Base-by-base conservation (phyloP, 2,888 invertebrate genomes). In the Amiota communis region DNA sequence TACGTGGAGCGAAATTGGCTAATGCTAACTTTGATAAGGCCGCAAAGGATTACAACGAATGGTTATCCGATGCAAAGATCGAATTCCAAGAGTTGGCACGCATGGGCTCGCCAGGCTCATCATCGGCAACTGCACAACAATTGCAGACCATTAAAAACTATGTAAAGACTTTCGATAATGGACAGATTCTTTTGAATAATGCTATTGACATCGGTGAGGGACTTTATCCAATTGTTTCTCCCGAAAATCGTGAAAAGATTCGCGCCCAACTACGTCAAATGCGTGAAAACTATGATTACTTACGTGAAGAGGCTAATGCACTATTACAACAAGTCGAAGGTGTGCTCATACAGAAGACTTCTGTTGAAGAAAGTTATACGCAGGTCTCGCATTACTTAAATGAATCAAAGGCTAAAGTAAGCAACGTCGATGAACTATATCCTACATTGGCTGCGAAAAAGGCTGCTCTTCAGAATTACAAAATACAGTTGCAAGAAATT, bases 311-410 rank as follows among this genome's bases (percentile, higher is more conserved):
- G 88, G 93, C 97, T 0, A 97, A 96, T 87, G 93, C 93, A 15
- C 93, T 96, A 1, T 93, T 96, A 79, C 97, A 97, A 88, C 94
- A 95, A 82, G 94, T 97, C 17, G 98, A 98, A 91, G 95, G 94
- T 0, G 94, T 95, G 56, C 92, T 98, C 76, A 95, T 97, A 87
- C 96, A 97, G 82, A 93, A 97, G 89, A 96, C 96, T 4, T 97
- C 97, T 1, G 97, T 98, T 88, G 97, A 98, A 87, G 97, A 98
- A 82, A 97, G 96, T 77, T 95, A 96, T 80, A 94, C 94, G 65
- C 97, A 97, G 91, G 94, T 97, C 9, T 94, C 94, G 79, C 93
- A 94, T 86, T 98, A 98, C 96, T 92, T 98, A 47, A 92, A 92
- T 72, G 97, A 97, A 80, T 93, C 93, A 0, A 94, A 95, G 87